These are phyloP conservation scores for Agrypnia vestita DNA, from an alignment of 1,140 invertebrate species.

Conservation along the genomic window DNA sequence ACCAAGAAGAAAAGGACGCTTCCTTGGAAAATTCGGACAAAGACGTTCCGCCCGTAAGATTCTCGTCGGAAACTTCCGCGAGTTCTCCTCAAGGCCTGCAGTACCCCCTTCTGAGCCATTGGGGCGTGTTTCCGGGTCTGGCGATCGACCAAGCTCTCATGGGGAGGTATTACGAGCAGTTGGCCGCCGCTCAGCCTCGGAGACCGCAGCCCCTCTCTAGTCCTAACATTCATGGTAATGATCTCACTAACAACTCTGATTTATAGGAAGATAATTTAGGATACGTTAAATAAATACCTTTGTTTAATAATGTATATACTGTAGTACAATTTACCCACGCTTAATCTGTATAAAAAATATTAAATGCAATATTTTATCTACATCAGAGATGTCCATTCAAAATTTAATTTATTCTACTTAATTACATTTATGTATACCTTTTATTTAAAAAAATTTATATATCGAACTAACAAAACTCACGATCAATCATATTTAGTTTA, in stretches of 20 bases:
- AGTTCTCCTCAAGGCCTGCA: constrained; percentile 65
- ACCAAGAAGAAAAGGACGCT: constrained; percentile 71
- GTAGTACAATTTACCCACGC: no score
- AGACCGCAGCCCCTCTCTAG: constrained; percentile 53
- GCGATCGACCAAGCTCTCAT: constrained; percentile 69
- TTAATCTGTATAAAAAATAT: no score
- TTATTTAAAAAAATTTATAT: no score
- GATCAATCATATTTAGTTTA: no score
- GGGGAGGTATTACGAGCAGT: constrained; percentile 60
- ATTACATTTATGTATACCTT: no score
- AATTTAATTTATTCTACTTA: no score
- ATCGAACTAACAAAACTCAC: no score
- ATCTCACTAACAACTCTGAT: constrained; percentile 57
- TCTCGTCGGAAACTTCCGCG: constrained; percentile 63
- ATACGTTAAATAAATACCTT: background rate
- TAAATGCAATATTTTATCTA: no score
- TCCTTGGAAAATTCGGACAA: constrained; percentile 59
- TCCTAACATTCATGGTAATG: constrained; percentile 51
- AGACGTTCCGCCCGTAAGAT: constrained; percentile 63
- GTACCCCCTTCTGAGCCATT: constrained; percentile 68
- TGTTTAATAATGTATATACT: no score
- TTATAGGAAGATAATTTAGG: constrained; percentile 51
- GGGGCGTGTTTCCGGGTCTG: constrained; percentile 65
- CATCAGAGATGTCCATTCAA: no score
- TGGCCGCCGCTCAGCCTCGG: constrained; percentile 55